phyloP scores from a whole-genome alignment of 1,140 invertebrate species.

The Aphelinus atriplicis region DNA sequence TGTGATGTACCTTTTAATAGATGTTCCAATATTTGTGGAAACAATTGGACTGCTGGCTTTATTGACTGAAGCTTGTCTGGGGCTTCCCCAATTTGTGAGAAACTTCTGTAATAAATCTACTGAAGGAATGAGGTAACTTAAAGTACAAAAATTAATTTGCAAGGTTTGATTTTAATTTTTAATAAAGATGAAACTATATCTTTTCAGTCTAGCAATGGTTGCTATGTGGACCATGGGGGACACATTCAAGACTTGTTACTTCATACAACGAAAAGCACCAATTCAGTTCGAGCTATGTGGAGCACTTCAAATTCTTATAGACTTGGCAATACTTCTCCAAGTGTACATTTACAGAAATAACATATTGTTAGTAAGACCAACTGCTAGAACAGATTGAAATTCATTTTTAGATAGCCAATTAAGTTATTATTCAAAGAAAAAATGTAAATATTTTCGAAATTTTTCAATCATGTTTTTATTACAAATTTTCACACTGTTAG shows the following conservation, averaged over 20 bases:
- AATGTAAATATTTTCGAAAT: conserved; percentile 17
- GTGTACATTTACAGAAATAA: conserved; percentile 67
- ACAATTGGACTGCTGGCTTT: conserved; percentile 91
- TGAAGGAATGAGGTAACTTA: conserved; percentile 91
- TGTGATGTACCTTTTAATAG: conserved; percentile 88
- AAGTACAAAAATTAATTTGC: conserved; percentile 12
- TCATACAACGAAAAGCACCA: conserved; percentile 88
- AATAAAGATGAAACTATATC: conserved; percentile 37
- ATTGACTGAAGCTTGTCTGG: conserved; percentile 96
- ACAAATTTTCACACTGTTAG: background rate
- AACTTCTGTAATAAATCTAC: conserved; percentile 93
- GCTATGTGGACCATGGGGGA: conserved; percentile 96
- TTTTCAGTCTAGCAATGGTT: conserved; percentile 89
- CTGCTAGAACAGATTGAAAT: conserved; percentile 32
- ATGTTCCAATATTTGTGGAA: conserved; percentile 86
- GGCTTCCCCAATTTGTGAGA: conserved; percentile 89
- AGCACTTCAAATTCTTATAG: conserved; percentile 87
- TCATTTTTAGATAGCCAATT: conserved; percentile 1
- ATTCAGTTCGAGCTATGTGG: conserved; percentile 97
- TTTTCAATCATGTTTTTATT: background rate
- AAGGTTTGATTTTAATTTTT: conserved; percentile 12
- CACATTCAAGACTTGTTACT: conserved; percentile 97
- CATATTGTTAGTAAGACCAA: conserved; percentile 22
- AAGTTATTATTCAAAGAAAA: conserved; percentile 6
- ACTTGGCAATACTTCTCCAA: conserved; percentile 85